phyloP scores from a whole-genome alignment of 2,888 invertebrate genomes.

The Ariolimax columbianus region DNA sequence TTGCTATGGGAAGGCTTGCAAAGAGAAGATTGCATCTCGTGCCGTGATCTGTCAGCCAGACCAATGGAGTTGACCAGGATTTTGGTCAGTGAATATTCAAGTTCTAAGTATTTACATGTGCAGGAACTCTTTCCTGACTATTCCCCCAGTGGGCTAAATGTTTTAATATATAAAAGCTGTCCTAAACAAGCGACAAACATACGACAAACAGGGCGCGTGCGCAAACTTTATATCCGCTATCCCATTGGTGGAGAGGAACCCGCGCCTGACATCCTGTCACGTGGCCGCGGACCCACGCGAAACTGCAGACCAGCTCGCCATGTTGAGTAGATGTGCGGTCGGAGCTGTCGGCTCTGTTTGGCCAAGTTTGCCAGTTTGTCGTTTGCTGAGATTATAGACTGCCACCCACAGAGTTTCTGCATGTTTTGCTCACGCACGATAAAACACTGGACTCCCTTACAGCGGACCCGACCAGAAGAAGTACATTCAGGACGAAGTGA shows the following conservation, averaged over 20 bases:
- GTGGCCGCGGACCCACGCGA: constrained; percentile 2
- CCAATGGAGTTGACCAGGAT: too few species aligned
- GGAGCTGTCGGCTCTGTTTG: neutral
- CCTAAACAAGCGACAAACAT: constrained; percentile 1
- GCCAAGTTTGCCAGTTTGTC: constrained; percentile 18
- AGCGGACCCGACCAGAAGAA: too few species aligned
- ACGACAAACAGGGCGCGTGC: neutral
- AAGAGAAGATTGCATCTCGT: neutral
- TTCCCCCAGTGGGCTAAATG: neutral
- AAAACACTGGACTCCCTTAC: neutral
- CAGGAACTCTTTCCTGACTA: neutral
- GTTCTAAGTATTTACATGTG: neutral
- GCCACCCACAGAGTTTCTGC: neutral
- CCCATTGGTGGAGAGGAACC: constrained; percentile 2
- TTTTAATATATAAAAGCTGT: neutral
- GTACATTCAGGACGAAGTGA: neutral
- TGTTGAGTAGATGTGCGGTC: neutral
- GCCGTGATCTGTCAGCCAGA: too few species aligned
- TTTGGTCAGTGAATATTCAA: neutral
- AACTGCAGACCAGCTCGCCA: neutral
- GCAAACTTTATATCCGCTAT: constrained; percentile 20
- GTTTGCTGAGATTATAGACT: constrained; percentile 4
- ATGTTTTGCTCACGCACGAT: neutral
- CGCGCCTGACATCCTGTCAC: constrained; percentile 14
- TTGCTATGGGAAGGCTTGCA: too few species aligned